phyloP scores from a whole-genome alignment of 2,113 vertebrate species.

The Microtus ochrogaster region DNA sequence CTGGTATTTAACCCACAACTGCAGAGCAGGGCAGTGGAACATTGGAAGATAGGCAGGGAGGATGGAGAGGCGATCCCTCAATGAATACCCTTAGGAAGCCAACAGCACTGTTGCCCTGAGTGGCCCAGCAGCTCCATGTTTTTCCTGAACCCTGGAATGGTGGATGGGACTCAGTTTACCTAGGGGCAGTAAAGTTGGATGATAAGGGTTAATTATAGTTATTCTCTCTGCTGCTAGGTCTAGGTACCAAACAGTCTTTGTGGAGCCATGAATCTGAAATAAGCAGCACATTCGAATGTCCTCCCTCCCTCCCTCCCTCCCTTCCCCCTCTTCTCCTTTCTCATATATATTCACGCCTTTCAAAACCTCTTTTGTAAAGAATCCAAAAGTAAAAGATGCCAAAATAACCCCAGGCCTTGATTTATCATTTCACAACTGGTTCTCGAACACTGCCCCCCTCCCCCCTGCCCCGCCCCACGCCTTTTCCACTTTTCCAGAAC shows the following conservation, averaged over 20 bases:
- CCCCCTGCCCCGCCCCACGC: background rate
- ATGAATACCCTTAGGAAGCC: conserved; percentile 74
- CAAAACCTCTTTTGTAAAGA: conserved; percentile 22
- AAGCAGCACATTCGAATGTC: background rate
- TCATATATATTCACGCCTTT: background rate
- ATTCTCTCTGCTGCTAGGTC: conserved; percentile 59
- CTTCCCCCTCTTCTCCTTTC: background rate
- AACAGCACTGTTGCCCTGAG: conserved; percentile 63
- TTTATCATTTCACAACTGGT: conserved; percentile 34
- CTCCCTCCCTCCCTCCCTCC: too few relatives aligned
- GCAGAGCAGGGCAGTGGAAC: background rate
- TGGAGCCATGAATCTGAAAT: conserved; percentile 50
- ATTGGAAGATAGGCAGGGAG: background rate
- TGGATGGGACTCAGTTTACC: conserved; percentile 70
- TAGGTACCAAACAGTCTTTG: conserved; percentile 54
- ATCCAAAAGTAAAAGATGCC: conserved; percentile 49
- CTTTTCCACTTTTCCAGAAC: conserved; percentile 47
- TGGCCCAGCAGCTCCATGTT: conserved; percentile 41
- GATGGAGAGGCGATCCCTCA: conserved; percentile 73
- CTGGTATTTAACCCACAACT: background rate
- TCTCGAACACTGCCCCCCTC: background rate
- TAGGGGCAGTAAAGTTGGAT: conserved; percentile 42
- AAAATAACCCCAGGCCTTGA: background rate
- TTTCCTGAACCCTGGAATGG: conserved; percentile 72
- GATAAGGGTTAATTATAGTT: conserved; percentile 63